Evolutionary conservation across 2,888 invertebrate species (phyloP).

Genomic region (Thera britannica): DNA sequence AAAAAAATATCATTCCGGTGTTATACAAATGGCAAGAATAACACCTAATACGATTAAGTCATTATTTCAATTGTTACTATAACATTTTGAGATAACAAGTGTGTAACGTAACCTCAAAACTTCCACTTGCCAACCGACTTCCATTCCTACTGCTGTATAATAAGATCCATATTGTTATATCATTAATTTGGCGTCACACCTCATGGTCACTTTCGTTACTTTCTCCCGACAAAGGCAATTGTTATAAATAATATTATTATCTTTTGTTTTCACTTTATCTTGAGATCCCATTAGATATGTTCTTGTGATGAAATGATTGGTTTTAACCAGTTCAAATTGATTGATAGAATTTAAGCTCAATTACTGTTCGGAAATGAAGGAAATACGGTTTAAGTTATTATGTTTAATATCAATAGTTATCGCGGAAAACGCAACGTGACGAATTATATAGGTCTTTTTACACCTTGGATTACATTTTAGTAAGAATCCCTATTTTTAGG

Average conservation of each 20-base stretch:
- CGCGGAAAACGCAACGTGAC: too few species aligned
- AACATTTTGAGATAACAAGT: constrained; percentile 20
- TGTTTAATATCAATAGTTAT: too few species aligned
- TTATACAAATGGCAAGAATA: neutral
- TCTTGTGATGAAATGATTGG: constrained; percentile 28
- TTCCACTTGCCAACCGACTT: constrained; percentile 5
- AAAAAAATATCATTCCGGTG: neutral
- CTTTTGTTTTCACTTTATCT: constrained; percentile 48
- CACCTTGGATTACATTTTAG: too few species aligned
- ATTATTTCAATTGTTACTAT: constrained; percentile 15
- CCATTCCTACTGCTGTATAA: constrained; percentile 1
- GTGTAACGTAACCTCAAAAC: constrained; percentile 20
- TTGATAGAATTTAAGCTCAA: constrained; percentile 8
- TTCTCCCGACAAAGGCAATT: constrained; percentile 53
- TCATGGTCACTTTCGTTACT: constrained; percentile 53
- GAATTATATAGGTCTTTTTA: too few species aligned
- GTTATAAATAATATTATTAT: constrained; percentile 50
- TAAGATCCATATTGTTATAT: constrained; percentile 23
- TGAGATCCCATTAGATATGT: constrained; percentile 23
- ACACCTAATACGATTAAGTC: constrained; percentile 14
- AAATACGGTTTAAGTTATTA: too few species aligned
- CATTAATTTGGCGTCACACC: constrained; percentile 54
- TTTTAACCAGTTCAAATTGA: constrained; percentile 9
- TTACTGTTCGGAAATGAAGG: neutral
- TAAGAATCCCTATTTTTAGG: too few species aligned